Evolutionary conservation across 2,888 invertebrate species (phyloP).

Genomic region (Drosophila peninsularis): DNA sequence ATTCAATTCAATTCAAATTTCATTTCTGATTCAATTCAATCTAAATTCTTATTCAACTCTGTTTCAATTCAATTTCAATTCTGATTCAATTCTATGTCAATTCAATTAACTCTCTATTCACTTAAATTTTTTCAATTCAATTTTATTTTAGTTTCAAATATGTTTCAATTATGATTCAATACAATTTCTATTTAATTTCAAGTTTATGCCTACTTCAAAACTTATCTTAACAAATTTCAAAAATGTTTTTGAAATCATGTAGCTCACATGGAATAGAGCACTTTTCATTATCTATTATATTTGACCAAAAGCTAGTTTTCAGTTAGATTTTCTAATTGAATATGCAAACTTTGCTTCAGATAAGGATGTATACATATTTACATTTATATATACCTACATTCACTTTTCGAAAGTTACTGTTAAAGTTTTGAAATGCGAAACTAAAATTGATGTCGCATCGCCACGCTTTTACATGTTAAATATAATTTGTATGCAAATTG

Average conservation of each 20-base stretch:
- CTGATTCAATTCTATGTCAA: background rate
- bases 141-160: background rate
- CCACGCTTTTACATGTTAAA: background rate
- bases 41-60: too few relatives aligned
- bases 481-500: slow-evolving; percentile 14
- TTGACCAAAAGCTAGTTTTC: background rate
- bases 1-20: background rate
- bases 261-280: background rate
- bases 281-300: background rate
- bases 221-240: background rate
- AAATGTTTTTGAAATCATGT: background rate
- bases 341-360: background rate
- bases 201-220: background rate
- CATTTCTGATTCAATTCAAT: background rate
- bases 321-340: background rate
- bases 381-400: background rate
- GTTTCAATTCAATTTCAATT: too few relatives aligned
- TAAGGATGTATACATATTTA: too few relatives aligned
- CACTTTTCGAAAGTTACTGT: background rate
- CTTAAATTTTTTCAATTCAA: background rate
- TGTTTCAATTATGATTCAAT: background rate
- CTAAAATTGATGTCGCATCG: background rate
- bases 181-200: background rate
- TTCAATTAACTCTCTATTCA: background rate
- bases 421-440: background rate